Base-by-base conservation (phyloP, 2,888 invertebrate species). In the Morinoia aosen region DNA sequence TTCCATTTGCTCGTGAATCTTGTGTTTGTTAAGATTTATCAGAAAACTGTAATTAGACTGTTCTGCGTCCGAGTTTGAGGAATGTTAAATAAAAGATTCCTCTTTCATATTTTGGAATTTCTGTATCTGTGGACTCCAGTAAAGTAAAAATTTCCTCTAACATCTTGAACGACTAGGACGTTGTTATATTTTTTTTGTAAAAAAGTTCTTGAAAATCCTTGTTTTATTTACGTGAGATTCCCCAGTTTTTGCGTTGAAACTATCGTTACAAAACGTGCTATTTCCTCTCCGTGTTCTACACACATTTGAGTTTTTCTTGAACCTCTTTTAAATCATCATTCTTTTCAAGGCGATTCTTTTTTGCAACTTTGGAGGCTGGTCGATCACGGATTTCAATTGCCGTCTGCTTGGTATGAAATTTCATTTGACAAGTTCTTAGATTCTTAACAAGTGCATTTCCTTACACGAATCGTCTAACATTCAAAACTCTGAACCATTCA, bases 151-250 rank as follows among this genome's bases (percentile, higher is more conserved):
- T 76, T 76, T 76, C 76, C 76, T 76, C 33, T 33, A 76, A 76
- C 19, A 76, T 76, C 76, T 16, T 33, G 33, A 25, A 33, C 33
- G 76, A 76, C 76, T 39, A 57, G 93, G 8, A 93, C 12, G 58
- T 93, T 93, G 93, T 93, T 93, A 57, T 93, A 12, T 57, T 91
- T 91, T 93, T 76, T 76, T 76, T 14, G 56, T 57, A 76, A 33
- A 93, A 93, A 93, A 93, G 10, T 4, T 93, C 57, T 93, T 93
- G 93, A 93, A 93, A 57, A 93, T 57, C 16, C 57, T 76, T 39
- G 57, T 93, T 93, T 90, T 90, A 90, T 90, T 90, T 16, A 11
- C 76, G 25, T 3, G 0, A 76, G 25, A 8, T 76, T 2, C 76
- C 8, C 19, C 16, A 61, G 19, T 61, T 61, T 19, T 61, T 61